Conservation (phyloP, 1,140 invertebrate species). For the Drosophila subpulchrella region DNA sequence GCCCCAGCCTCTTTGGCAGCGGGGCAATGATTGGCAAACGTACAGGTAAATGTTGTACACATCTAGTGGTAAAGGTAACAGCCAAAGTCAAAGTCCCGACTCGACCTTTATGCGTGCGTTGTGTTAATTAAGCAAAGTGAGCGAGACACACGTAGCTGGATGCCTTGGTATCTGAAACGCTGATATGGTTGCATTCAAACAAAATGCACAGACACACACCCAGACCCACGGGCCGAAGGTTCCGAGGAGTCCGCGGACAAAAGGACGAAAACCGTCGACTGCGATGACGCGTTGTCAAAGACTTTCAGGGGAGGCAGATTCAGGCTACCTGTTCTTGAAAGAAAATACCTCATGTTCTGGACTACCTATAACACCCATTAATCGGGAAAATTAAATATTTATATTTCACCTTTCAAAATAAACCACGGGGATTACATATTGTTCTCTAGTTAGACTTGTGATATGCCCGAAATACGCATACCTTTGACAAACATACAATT, state of each 20-base stretch:
- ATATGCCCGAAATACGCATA: too few species aligned
- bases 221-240: conserved; percentile 44
- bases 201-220: conserved; percentile 68
- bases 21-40: conserved; percentile 77
- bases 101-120: conserved; percentile 62
- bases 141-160: conserved; percentile 68
- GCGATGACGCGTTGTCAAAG: conserved; percentile 27
- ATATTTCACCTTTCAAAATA: background rate
- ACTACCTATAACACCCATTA: conserved; percentile 5
- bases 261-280: conserved; percentile 47
- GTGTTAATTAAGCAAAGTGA: conserved; percentile 83
- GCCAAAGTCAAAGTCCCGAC: conserved; percentile 69
- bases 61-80: background rate
- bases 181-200: conserved; percentile 68
- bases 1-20: conserved; percentile 44
- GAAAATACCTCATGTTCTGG: background rate
- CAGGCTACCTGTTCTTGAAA: conserved; percentile 49
- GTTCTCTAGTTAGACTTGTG: background rate
- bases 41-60: conserved; percentile 2
- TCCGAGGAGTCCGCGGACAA: conserved; percentile 42
- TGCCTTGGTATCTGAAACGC: conserved; percentile 14
- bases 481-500: too few species aligned
- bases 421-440: too few species aligned
- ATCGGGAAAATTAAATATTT: background rate
- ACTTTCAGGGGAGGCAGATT: conserved; percentile 30